phyloP scores from a whole-genome alignment of 1,140 invertebrate genomes.

The Steinernema khuongi region DNA sequence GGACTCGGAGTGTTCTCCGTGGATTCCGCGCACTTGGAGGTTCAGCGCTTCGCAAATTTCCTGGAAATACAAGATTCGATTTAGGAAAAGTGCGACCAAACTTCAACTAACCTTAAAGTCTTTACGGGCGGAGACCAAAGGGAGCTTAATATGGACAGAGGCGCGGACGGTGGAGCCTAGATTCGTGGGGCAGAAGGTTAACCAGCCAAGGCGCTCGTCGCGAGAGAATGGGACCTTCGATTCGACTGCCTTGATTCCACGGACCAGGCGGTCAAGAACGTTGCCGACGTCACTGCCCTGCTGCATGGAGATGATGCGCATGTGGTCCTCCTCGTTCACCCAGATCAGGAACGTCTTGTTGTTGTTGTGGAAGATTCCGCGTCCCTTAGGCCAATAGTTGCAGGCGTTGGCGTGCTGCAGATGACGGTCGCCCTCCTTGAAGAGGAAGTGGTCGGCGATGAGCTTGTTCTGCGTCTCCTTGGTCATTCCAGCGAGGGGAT shows the following conservation, averaged over 20 bases:
- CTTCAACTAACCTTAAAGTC: conserved; percentile 66
- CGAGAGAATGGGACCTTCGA: conserved; percentile 83
- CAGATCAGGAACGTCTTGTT: conserved; percentile 92
- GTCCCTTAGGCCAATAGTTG: conserved; percentile 87
- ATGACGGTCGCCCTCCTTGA: conserved; percentile 57
- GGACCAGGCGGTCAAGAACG: conserved; percentile 81
- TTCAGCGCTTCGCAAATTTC: conserved; percentile 78
- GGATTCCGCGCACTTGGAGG: conserved; percentile 68
- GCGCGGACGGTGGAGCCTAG: conserved; percentile 91
- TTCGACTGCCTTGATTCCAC: conserved; percentile 78
- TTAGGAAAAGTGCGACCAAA: neutral
- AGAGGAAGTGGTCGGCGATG: conserved; percentile 77
- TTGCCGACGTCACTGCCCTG: conserved; percentile 76
- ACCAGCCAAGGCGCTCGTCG: conserved; percentile 83
- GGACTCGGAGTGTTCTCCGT: conserved; percentile 61
- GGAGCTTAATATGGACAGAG: conserved; percentile 94
- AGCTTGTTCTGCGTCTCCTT: conserved; percentile 55
- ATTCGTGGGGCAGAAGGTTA: conserved; percentile 91
- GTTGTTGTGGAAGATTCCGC: conserved; percentile 94
- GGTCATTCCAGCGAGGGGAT: conserved; percentile 70
- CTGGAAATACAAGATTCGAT: conserved; percentile 66
- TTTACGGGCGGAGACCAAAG: conserved; percentile 81
- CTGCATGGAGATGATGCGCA: conserved; percentile 89
- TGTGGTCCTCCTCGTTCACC: conserved; percentile 61
- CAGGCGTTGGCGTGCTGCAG: conserved; percentile 80